Conservation (phyloP, 2,113 vertebrate genomes). For the Podarcis raffonei region DNA sequence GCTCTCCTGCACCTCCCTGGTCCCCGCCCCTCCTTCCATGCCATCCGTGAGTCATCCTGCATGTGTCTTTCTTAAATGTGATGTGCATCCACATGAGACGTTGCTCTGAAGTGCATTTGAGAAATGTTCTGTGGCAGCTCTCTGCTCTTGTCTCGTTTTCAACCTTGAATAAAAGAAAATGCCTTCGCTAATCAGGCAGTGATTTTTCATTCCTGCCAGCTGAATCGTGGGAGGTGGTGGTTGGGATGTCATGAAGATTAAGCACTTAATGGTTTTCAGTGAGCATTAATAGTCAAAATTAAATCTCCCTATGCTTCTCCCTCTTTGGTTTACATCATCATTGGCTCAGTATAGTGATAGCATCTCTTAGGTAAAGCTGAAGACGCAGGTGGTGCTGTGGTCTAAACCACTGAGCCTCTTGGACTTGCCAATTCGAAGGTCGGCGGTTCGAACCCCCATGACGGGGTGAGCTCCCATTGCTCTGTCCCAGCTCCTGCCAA, state of each 20-base stretch:
- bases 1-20: background rate
- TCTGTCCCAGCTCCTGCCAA: too few species aligned
- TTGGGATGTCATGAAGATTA: constrained; percentile 9
- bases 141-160: constrained; percentile 19
- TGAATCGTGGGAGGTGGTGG: background rate
- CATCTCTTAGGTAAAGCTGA: too few species aligned
- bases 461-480: too few species aligned
- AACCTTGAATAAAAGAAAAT: background rate
- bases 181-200: background rate
- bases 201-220: background rate
- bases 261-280: background rate
- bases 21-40: background rate
- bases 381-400: too few species aligned
- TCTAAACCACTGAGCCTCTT: too few species aligned
- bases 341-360: background rate
- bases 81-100: background rate
- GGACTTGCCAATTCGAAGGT: too few species aligned
- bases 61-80: background rate
- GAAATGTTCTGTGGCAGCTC: background rate
- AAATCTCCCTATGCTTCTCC: background rate
- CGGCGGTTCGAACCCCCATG: too few species aligned
- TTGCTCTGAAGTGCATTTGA: background rate
- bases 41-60: background rate
- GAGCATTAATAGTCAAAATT: constrained; percentile 1
- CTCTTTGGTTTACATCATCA: background rate